phyloP scores from a whole-genome alignment of 2,888 invertebrate genomes.

The Apamea crenata region DNA sequence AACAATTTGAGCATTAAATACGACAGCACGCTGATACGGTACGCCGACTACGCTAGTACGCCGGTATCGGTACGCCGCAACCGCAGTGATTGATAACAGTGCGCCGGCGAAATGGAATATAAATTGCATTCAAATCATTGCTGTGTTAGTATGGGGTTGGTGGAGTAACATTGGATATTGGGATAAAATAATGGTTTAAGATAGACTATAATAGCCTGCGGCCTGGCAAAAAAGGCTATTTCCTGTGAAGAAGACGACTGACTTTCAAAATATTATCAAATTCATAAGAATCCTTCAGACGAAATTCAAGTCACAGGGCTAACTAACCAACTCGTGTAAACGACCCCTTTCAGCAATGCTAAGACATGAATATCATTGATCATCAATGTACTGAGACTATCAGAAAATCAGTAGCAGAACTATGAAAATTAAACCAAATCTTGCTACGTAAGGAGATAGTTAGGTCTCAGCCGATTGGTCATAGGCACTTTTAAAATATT shows the following conservation, averaged over 20 bases:
- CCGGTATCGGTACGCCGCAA: conserved; percentile 55
- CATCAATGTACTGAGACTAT: not conserved
- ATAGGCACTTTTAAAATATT: not conserved
- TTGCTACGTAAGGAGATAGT: not conserved
- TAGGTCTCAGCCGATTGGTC: not conserved
- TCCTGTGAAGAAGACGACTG: not conserved
- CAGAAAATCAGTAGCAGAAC: not conserved
- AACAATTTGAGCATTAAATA: conserved; percentile 68
- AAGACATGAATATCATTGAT: not conserved
- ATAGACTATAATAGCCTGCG: not conserved
- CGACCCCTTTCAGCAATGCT: not conserved
- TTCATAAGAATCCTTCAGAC: not conserved
- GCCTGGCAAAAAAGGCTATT: not conserved
- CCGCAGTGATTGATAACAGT: conserved; percentile 66
- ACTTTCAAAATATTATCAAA: not conserved
- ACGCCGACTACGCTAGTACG: conserved; percentile 47
- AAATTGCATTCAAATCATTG: conserved; percentile 51
- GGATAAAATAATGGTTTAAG: not conserved
- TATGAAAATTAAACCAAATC: not conserved
- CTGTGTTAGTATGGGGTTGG: conserved; percentile 7
- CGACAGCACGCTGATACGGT: conserved; percentile 53
- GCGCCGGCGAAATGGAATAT: conserved; percentile 50
- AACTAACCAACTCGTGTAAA: not conserved
- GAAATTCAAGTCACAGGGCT: not conserved
- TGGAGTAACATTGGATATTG: not conserved